Evolutionary conservation across 2,797 vertebrate species (phyloP), one percentile per base, ranked within the genome.

Genomic region (Babyrousa celebensis): DNA sequence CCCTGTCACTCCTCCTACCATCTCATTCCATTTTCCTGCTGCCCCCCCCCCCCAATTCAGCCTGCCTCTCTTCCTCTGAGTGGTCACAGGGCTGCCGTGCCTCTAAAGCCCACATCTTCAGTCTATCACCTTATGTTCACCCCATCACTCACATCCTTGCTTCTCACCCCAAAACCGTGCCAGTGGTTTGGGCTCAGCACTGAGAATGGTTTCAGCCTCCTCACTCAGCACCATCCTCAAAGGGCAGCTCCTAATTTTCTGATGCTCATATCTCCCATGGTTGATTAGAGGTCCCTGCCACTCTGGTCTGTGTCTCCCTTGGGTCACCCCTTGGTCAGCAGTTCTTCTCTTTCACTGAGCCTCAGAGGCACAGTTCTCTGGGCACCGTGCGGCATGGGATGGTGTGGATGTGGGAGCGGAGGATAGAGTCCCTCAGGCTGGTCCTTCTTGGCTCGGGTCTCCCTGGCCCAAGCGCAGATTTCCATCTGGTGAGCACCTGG

Each of bases 101-200:
- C 75, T 95, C 79, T 80, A 68, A 94, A 36, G 74, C 14, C 60
- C 36, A 23, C 9, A 16, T 84, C 77, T 77, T 65, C 40, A 84
- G 65, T 23, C 48, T 14, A 11, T 80, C 3, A 10, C 25, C 71
- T 72, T 32, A 36, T 67, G 52, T 71, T 80, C 65, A 58, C 36
- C 4, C n/a, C 40, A 17, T 6, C 1, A 10, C 68, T 78, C 29
- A 4, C 32, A 63, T 29, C 71, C 78, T 56, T 12, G 56, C 54
- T 80, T 36, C 54, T 65, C 80, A 36, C 94, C 32, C 92, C 43
- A 12, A 20, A 62, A 72, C 29, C 23, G 43, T 84, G 60, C 92
- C 88, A 91, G 83, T 85, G 89, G 94, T 89, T 63, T 68, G 83
- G 92, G 29, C 83, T 90, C 82, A 89, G 56, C 56, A 56, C n/a